These are phyloP conservation scores for Parnassius glacialis DNA, from an alignment of 2,888 invertebrate species.

Conservation along the genomic window DNA sequence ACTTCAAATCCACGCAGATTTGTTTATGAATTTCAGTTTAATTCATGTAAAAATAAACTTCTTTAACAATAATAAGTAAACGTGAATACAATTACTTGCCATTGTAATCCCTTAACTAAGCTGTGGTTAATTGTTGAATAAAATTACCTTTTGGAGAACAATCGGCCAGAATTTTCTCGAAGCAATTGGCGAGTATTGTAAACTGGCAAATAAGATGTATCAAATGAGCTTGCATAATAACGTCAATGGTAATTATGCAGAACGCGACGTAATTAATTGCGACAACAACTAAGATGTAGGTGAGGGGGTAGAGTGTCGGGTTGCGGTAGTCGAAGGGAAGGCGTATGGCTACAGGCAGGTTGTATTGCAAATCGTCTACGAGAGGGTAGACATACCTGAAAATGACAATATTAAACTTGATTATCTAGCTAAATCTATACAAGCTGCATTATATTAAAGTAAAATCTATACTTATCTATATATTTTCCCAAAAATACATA, in stretches of 20 bases:
- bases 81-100: too few relatives aligned
- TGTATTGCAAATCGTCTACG: conserved; percentile 60
- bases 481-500: too few relatives aligned
- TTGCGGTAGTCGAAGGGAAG: conserved; percentile 51
- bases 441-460: too few relatives aligned
- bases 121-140: background rate
- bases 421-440: background rate
- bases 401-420: background rate
- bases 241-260: conserved; percentile 60
- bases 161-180: conserved; percentile 53
- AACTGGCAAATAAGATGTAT: conserved; percentile 61
- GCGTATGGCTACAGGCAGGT: conserved; percentile 50
- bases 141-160: conserved; percentile 33
- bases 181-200: conserved; percentile 53
- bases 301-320: conserved; percentile 41
- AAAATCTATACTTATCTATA: too few relatives aligned
- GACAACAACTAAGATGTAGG: conserved; percentile 45
- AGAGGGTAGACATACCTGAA: conserved; percentile 59
- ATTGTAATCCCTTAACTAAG: too few relatives aligned
- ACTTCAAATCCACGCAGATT: too few relatives aligned
- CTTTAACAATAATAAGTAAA: too few relatives aligned
- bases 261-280: conserved; percentile 52
- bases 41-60: too few relatives aligned
- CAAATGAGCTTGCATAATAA: conserved; percentile 59
- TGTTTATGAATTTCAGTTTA: too few relatives aligned